These are phyloP conservation scores for Hyposmocoma kahamanoa DNA, from an alignment of 1,140 invertebrate species.

Conservation along the genomic window DNA sequence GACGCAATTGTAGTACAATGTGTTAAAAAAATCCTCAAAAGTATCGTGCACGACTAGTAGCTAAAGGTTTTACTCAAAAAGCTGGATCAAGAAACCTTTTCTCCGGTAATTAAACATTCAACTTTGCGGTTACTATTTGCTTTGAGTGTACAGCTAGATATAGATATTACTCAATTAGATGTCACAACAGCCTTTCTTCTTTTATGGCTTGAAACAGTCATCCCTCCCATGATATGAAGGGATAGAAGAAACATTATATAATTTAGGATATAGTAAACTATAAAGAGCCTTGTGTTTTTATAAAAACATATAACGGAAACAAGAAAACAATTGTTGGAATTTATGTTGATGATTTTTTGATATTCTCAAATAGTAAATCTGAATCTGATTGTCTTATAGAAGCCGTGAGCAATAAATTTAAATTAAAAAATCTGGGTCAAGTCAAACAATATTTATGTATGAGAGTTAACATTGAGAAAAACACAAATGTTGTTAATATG, in stretches of 20 bases:
- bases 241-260: constrained; percentile 15
- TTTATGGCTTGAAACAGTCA: constrained; percentile 23
- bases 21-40: constrained; percentile 19
- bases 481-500: constrained; percentile 15
- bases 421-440: constrained; percentile 27
- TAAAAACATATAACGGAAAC: constrained; percentile 13
- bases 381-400: constrained; percentile 18
- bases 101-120: constrained; percentile 39
- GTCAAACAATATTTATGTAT: constrained; percentile 23
- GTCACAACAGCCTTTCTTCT: constrained; percentile 50
- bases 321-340: constrained; percentile 17
- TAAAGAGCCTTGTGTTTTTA: constrained; percentile 30
- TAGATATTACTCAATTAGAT: constrained; percentile 44
- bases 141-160: constrained; percentile 32
- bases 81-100: constrained; percentile 45
- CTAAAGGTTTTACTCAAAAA: constrained; percentile 45
- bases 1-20: constrained; percentile 40
- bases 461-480: constrained; percentile 17
- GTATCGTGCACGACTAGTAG: constrained; percentile 49
- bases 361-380: constrained; percentile 23
- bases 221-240: constrained; percentile 18
- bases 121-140: constrained; percentile 33
- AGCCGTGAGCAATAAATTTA: constrained; percentile 19
- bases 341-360: constrained; percentile 38
- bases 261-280: constrained; percentile 17